phyloP scores from a whole-genome alignment of 2,113 vertebrate species.

The Carlito syrichta region DNA sequence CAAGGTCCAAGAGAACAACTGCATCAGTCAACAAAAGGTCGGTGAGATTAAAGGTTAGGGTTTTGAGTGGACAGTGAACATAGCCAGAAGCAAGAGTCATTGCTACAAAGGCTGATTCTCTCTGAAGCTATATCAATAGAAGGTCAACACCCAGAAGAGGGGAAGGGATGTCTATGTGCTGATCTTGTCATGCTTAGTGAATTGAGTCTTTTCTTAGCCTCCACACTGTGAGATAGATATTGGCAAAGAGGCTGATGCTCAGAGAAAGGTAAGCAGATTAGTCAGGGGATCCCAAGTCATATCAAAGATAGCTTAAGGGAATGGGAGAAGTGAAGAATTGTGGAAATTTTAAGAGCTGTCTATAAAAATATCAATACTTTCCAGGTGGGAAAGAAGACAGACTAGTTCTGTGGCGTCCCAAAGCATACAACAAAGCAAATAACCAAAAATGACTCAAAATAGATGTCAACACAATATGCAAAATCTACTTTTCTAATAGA shows the following conservation, averaged over 20 bases:
- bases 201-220: background rate
- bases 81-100: background rate
- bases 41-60: background rate
- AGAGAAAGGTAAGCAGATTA: background rate
- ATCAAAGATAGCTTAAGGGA: background rate
- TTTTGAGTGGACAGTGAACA: background rate
- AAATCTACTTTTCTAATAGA: background rate
- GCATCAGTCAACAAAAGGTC: background rate
- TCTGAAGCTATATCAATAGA: background rate
- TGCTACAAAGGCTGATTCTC: background rate
- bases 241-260: background rate
- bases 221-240: background rate
- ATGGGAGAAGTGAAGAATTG: background rate
- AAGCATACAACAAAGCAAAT: background rate
- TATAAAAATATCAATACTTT: background rate
- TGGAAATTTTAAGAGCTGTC: background rate
- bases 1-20: background rate
- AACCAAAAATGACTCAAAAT: background rate
- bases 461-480: background rate
- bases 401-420: background rate
- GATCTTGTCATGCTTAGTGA: background rate
- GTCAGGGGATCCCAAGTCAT: background rate
- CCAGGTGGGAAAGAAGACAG: background rate
- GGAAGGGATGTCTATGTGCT: background rate
- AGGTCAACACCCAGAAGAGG: background rate